Evolutionary conservation across 2,113 vertebrate species (phyloP), one percentile per base, ranked within the genome.

Genomic region (Callospermophilus lateralis): DNA sequence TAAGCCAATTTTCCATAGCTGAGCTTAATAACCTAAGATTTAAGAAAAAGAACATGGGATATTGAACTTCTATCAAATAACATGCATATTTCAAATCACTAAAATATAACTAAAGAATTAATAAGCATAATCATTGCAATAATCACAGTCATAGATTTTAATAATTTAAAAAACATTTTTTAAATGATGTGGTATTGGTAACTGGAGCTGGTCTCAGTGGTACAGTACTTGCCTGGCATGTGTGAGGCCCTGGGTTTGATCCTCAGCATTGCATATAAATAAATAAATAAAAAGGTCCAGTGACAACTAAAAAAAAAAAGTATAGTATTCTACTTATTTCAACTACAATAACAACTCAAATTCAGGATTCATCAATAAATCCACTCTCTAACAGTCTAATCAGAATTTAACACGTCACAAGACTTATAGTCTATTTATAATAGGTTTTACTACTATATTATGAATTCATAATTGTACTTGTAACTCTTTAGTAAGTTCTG

Each of bases 1-100:
- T 72, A 97, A 84, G 77, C 39, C 48, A 67, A 84, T 74, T 89
- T 93, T 96, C 95, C 96, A 96, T 13, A 37, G 74, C 1, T 97
- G 87, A 42, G 79, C 76, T 63, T 97, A 65, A 93, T 96, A 89
- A 95, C 97, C 98, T 98, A 80, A 95, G 37, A 94, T 96, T 94
- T 96, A 16, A 96, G 30, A 97, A 95, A 95, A 0, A 93, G 3
- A 95, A 84, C 1, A 78, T 37, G 63, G n/a, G 24, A 90, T 94
- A 93, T 13, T 53, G 10, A 17, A 79, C 8, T 80, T 93, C 37
- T 19, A 72, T 86, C 70, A 96, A 91, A 89, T 42, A 78, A 4
- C 12, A 80, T n/a, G 83, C 1, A 84, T 80, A 42, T 10, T 90
- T 84, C 39, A 80, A 80, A 84, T 80, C 58, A 86, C 53, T 74